Percentiles rank a stretch among this genome's conserved stretches.
phyloP scores from a whole-genome alignment of 2,113 vertebrate genomes.

The Syngnathus scovelli region DNA sequence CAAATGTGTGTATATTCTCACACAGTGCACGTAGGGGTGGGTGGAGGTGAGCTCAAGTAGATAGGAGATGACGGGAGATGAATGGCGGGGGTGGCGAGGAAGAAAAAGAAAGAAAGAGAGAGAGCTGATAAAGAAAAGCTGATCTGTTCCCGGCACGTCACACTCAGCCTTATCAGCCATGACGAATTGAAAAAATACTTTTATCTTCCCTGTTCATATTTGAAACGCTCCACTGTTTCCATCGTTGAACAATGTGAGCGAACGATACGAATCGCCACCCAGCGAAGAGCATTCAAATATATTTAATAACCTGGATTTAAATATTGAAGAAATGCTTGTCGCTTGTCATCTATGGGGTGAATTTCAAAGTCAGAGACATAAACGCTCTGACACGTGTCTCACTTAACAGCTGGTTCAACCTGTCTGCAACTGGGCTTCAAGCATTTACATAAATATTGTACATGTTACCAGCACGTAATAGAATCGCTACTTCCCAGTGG shows the following conservation, averaged over 20 bases:
- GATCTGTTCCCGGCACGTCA: constrained; percentile 9
- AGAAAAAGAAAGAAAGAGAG: constrained; percentile 5
- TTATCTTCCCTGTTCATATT: constrained; percentile 12
- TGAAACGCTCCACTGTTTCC: constrained; percentile 4
- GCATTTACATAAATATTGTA: neutral
- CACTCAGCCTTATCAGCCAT: constrained; percentile 26
- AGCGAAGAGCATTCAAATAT: neutral
- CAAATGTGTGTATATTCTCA: neutral
- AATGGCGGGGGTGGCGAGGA: constrained; percentile 11
- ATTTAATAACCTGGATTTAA: neutral
- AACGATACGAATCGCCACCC: constrained; percentile 3
- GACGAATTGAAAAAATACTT: constrained; percentile 6
- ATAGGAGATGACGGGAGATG: constrained; percentile 33
- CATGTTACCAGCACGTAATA: neutral
- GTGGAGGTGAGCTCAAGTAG: constrained; percentile 26
- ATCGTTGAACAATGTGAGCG: neutral
- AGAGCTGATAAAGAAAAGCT: neutral
- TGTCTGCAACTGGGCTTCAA: neutral
- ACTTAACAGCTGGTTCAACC: neutral
- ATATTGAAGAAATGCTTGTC: neutral
- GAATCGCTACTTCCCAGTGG: neutral
- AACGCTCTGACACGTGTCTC: neutral
- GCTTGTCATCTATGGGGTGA: neutral
- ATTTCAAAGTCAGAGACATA: constrained; percentile 1
- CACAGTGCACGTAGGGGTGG: neutral